Percentiles rank a stretch among this genome's conserved stretches.
These are phyloP conservation scores for Drosophila mayaguana DNA, from an alignment of 2,888 invertebrate species.

Conservation along the genomic window DNA sequence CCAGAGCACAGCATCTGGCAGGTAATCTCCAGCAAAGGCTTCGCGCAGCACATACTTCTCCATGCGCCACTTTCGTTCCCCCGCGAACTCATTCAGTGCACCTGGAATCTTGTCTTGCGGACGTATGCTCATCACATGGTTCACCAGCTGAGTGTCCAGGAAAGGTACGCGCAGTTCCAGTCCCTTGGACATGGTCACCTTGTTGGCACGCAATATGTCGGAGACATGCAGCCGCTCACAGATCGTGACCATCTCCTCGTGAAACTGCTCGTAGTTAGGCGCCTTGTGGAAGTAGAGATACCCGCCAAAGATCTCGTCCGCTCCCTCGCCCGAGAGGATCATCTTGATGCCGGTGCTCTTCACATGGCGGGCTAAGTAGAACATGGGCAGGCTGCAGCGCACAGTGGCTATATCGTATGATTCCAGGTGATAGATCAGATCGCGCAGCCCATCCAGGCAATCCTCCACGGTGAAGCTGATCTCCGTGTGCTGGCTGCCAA, in stretches of 20 bases:
- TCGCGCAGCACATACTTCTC: conserved; percentile 94
- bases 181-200: conserved; percentile 89
- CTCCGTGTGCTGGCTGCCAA: conserved; percentile 95
- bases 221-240: conserved; percentile 91
- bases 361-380: conserved; percentile 91
- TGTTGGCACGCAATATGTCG: conserved; percentile 92
- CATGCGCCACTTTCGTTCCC: conserved; percentile 62
- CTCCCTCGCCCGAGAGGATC: conserved; percentile 96
- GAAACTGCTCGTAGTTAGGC: conserved; percentile 89
- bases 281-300: conserved; percentile 97
- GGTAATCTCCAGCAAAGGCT: conserved; percentile 90
- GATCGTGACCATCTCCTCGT: conserved; percentile 89
- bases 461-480: conserved; percentile 93
- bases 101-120: conserved; percentile 89
- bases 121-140: conserved; percentile 91
- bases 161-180: conserved; percentile 95
- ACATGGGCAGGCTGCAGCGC: conserved; percentile 87
- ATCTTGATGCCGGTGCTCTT: conserved; percentile 94
- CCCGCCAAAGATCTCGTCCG: conserved; percentile 97
- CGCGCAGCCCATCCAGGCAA: conserved; percentile 88
- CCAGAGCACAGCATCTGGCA: conserved; percentile 95
- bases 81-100: conserved; percentile 58
- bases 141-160: conserved; percentile 93
- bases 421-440: conserved; percentile 94
- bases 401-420: conserved; percentile 87